A percentile compares a stretch with the other conserved stretches of the same genome.
These are phyloP conservation scores for Caenorhabditis sinica DNA, from an alignment of 2,888 invertebrate species.

Conservation along the genomic window DNA sequence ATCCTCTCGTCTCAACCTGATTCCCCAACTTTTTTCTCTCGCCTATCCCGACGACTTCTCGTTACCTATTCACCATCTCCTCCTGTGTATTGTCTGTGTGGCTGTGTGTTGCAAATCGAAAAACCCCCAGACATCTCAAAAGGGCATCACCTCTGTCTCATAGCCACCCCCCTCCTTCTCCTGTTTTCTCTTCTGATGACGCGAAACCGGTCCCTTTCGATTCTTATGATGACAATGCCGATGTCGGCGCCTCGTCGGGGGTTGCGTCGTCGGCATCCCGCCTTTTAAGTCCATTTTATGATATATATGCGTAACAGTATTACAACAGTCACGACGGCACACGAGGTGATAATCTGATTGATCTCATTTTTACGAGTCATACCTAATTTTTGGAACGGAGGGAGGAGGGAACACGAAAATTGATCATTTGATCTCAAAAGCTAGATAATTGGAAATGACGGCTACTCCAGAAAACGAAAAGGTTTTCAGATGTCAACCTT, in stretches of 20 bases:
- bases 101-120: slow-evolving; percentile 26
- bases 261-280: slow-evolving; percentile 28
- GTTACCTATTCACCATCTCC: background rate
- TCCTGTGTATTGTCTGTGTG: slow-evolving; percentile 31
- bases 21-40: slow-evolving; percentile 50
- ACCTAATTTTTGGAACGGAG: no score
- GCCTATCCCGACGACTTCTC: slow-evolving; percentile 15
- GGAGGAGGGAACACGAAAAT: background rate
- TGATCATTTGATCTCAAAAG: background rate
- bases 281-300: slow-evolving; percentile 30
- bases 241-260: background rate
- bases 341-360: slow-evolving; percentile 48
- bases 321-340: background rate
- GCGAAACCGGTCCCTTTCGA: slow-evolving; percentile 30
- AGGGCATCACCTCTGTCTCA: slow-evolving; percentile 44
- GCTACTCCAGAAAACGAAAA: no score
- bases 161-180: background rate
- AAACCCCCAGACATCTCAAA: slow-evolving; percentile 51
- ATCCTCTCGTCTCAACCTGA: slow-evolving; percentile 31
- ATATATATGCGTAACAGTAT: slow-evolving; percentile 12
- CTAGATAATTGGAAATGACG: no score
- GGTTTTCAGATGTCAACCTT: no score
- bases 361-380: slow-evolving; percentile 1
- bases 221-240: slow-evolving; percentile 39
- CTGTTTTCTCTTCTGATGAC: slow-evolving; percentile 25